phyloP scores from a whole-genome alignment of 1,140 invertebrate genomes.

The Trissolcus basalis region DNA sequence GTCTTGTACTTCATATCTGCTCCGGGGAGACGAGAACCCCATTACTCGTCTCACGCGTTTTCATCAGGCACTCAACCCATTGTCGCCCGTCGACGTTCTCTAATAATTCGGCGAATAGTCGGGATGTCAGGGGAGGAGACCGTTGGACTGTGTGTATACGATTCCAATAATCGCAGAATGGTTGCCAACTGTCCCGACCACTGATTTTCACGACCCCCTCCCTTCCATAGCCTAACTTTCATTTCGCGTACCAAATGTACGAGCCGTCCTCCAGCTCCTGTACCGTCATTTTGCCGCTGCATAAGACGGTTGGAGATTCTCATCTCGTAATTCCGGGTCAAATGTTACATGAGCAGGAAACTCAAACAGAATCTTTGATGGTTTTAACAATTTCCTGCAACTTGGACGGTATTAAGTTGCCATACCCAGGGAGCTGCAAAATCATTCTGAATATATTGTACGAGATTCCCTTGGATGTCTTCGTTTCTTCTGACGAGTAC shows the following conservation, averaged over 20 bases:
- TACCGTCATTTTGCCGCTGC: conserved; percentile 10
- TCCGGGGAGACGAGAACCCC: conserved; percentile 16
- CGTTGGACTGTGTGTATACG: conserved; percentile 55
- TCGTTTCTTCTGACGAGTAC: background rate
- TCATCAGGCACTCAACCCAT: conserved; percentile 49
- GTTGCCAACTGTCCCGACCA: conserved; percentile 66
- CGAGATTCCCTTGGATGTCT: conserved; percentile 18
- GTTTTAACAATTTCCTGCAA: conserved; percentile 38
- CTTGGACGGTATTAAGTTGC: conserved; percentile 17
- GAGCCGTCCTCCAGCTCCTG: background rate
- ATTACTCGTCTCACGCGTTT: conserved; percentile 47
- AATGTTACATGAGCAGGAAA: conserved; percentile 35
- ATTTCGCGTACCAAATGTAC: conserved; percentile 40
- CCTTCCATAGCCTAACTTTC: conserved; percentile 49
- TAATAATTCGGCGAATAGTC: conserved; percentile 62
- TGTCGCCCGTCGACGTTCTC: conserved; percentile 48
- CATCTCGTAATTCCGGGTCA: conserved; percentile 48
- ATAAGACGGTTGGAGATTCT: conserved; percentile 43
- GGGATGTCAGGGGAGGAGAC: conserved; percentile 43
- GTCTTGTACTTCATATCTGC: conserved; percentile 6
- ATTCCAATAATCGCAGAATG: conserved; percentile 64
- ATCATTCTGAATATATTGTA: conserved; percentile 2
- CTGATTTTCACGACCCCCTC: conserved; percentile 55
- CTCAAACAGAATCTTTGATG: conserved; percentile 48
- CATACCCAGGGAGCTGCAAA: conserved; percentile 4